Percentiles rank a stretch among this genome's conserved stretches.
Evolutionary conservation across 2,797 vertebrate species (phyloP).

Genomic region (Lindbergichthys nudifrons): DNA sequence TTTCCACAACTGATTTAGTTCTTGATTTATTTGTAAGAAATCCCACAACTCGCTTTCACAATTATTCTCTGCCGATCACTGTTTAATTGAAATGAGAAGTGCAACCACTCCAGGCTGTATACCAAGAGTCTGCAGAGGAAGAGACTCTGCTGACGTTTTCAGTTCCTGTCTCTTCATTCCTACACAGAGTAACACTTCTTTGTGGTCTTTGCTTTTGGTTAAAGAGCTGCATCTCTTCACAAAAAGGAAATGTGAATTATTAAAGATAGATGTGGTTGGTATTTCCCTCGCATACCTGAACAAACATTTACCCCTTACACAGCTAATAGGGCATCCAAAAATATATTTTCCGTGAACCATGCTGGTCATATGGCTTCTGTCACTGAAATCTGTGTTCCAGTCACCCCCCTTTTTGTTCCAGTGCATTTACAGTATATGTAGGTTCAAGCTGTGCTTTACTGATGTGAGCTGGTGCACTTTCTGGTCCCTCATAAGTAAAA

Average conservation of each 20-base stretch:
- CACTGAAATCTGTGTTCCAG: not conserved
- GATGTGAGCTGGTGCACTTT: conserved; percentile 6
- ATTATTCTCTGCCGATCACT: not conserved
- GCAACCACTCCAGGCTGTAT: not conserved
- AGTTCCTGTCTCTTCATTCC: conserved; percentile 36
- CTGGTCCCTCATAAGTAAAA: conserved; percentile 28
- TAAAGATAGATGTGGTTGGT: conserved; percentile 10
- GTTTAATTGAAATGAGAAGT: conserved; percentile 56
- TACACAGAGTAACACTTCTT: conserved; percentile 8
- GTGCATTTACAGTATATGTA: not conserved
- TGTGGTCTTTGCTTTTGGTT: not conserved
- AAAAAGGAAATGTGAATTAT: conserved; percentile 18
- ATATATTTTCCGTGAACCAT: conserved; percentile 1
- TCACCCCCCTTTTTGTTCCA: not conserved
- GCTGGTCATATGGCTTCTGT: not conserved
- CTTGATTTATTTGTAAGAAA: not conserved
- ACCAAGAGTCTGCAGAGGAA: conserved; percentile 28
- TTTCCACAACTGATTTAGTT: not conserved
- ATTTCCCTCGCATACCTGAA: not conserved
- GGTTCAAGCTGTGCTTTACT: conserved; percentile 17
- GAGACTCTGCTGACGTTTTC: conserved; percentile 25
- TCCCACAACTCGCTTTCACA: not conserved
- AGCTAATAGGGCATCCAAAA: not conserved
- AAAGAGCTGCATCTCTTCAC: not conserved
- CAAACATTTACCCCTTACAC: not conserved